phyloP scores from a whole-genome alignment of 2,888 invertebrate species.

The Euzophera pinguis region DNA sequence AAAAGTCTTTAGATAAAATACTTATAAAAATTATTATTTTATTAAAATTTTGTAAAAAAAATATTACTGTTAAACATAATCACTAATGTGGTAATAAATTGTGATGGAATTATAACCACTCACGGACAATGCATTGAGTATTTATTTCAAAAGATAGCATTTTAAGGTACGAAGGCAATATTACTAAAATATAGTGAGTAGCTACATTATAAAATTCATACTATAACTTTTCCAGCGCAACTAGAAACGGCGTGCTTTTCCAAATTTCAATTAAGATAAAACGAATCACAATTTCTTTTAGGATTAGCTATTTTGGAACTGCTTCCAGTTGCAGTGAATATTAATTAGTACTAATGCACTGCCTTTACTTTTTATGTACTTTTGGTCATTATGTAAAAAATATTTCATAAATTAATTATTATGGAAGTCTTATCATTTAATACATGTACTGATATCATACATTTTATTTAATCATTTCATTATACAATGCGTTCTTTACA shows the following conservation, averaged over 20 bases:
- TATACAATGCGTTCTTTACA: constrained; percentile 46
- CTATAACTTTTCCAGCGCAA: neutral
- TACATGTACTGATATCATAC: constrained; percentile 50
- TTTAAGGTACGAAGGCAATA: constrained; percentile 10
- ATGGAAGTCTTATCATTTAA: constrained; percentile 40
- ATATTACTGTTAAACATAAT: constrained; percentile 60
- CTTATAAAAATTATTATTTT: constrained; percentile 56
- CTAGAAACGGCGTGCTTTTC: neutral
- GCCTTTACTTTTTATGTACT: constrained; percentile 14
- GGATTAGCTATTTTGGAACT: too few species aligned
- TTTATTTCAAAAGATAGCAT: constrained; percentile 27
- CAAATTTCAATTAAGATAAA: too few species aligned
- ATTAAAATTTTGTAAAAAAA: constrained; percentile 63
- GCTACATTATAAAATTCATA: too few species aligned
- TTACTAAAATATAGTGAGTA: constrained; percentile 1
- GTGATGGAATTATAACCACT: constrained; percentile 68
- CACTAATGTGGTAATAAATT: constrained; percentile 70
- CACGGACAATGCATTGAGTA: constrained; percentile 54
- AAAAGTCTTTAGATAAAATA: constrained; percentile 25
- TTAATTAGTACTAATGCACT: neutral
- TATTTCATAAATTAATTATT: constrained; percentile 24
- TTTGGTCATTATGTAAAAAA: constrained; percentile 14
- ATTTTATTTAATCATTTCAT: constrained; percentile 31
- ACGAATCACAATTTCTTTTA: too few species aligned
- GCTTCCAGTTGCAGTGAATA: neutral